phyloP scores from a whole-genome alignment of 2,888 invertebrate species.

The Drosophila recens region DNA sequence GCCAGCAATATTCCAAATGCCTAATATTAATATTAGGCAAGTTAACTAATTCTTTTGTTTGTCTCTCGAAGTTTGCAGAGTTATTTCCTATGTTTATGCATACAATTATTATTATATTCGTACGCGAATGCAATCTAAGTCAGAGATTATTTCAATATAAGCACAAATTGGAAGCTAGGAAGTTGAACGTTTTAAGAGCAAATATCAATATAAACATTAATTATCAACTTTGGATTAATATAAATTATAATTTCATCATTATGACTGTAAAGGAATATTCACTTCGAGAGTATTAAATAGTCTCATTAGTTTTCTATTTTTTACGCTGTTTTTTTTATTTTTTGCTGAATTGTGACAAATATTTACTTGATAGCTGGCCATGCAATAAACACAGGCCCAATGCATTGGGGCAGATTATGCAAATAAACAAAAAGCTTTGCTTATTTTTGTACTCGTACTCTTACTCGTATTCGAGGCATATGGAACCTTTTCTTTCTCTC shows the following conservation, averaged over 20 bases:
- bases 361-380: conserved; percentile 40
- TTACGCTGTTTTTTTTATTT: conserved; percentile 5
- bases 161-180: no score
- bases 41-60: background rate
- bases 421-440: conserved; percentile 47
- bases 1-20: no score
- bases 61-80: background rate
- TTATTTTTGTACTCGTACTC: conserved; percentile 37
- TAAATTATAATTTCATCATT: background rate
- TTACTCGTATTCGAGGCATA: conserved; percentile 13
- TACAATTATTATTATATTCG: background rate
- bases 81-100: background rate
- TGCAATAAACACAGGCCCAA: conserved; percentile 28
- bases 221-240: background rate
- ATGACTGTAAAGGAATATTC: background rate
- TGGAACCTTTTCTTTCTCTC: conserved; percentile 4
- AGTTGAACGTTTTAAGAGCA: background rate
- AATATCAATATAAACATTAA: background rate
- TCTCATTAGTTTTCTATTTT: conserved; percentile 8
- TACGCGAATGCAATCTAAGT: background rate
- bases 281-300: conserved; percentile 14
- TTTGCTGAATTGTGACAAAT: conserved; percentile 26
- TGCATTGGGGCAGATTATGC: conserved; percentile 44
- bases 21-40: background rate
- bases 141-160: background rate